These are phyloP conservation scores for Biston betularia DNA, from an alignment of 2,888 invertebrate species.

Conservation along the genomic window DNA sequence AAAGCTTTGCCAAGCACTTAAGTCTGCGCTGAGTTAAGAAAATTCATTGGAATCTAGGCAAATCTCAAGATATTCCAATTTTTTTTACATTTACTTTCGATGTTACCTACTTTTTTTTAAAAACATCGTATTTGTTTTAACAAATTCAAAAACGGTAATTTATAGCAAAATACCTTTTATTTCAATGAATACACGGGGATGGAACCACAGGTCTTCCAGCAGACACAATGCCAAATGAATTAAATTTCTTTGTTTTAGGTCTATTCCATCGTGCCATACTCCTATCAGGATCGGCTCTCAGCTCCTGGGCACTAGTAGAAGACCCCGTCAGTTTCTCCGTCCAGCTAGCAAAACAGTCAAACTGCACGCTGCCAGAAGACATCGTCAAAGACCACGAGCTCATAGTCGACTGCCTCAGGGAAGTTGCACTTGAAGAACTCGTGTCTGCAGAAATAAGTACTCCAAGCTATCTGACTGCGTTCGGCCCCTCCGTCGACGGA, in stretches of 20 bases:
- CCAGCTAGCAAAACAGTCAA: conserved; percentile 92
- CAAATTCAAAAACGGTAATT: not conserved
- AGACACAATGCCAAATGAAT: too few species aligned
- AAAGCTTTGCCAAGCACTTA: not conserved
- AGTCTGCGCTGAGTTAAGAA: too few species aligned
- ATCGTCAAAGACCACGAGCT: conserved; percentile 93
- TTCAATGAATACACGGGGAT: too few species aligned
- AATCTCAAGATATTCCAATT: too few species aligned
- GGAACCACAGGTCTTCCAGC: too few species aligned
- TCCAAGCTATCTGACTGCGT: conserved; percentile 93
- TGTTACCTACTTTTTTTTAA: too few species aligned
- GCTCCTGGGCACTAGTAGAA: conserved; percentile 96
- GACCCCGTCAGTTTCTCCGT: conserved; percentile 94
- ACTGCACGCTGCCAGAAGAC: conserved; percentile 94
- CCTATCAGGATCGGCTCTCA: conserved; percentile 94
- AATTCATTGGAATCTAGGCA: too few species aligned
- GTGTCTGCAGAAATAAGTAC: conserved; percentile 92
- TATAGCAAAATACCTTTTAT: not conserved
- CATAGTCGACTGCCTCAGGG: conserved; percentile 94
- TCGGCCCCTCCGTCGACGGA: conserved; percentile 97
- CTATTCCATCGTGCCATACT: conserved; percentile 95
- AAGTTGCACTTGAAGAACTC: conserved; percentile 90
- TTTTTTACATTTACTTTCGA: too few species aligned
- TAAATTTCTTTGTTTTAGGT: conserved; percentile 82
- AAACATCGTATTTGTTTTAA: too few species aligned